Percentiles rank a stretch among this genome's conserved stretches.
Evolutionary conservation across 1,140 invertebrate species (phyloP).

Genomic region (Neotoxoptera formosana): DNA sequence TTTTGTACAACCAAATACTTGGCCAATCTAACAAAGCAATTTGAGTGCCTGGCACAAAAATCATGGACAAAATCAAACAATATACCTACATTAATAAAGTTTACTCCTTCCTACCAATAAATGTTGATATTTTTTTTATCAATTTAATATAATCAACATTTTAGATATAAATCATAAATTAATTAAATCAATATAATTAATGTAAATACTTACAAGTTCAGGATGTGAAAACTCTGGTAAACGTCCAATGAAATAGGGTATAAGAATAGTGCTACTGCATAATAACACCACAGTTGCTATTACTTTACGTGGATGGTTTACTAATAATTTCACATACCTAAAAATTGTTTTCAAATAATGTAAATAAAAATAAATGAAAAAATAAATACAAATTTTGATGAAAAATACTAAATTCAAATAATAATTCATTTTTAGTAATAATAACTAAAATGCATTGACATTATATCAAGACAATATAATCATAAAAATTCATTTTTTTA

Average conservation of each 20-base stretch:
- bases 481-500: background rate
- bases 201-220: constrained; percentile 68
- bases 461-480: background rate
- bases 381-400: background rate
- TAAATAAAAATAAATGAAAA: background rate
- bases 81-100: background rate
- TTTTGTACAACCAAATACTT: background rate
- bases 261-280: constrained; percentile 74
- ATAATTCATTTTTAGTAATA: background rate
- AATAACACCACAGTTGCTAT: constrained; percentile 73
- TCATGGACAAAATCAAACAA: background rate
- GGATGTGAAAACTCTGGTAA: constrained; percentile 82
- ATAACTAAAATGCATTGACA: background rate
- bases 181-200: background rate
- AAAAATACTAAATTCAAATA: background rate
- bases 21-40: no score
- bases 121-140: background rate
- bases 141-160: background rate
- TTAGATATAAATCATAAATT: background rate
- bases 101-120: background rate
- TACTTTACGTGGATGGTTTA: constrained; percentile 78
- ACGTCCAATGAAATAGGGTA: constrained; percentile 73
- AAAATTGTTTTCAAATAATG: constrained; percentile 33
- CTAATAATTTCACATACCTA: constrained; percentile 72
- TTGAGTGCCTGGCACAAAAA: no score